Evolutionary conservation across 2,113 vertebrate species (phyloP).

Genomic region (Perca schrenkii): DNA sequence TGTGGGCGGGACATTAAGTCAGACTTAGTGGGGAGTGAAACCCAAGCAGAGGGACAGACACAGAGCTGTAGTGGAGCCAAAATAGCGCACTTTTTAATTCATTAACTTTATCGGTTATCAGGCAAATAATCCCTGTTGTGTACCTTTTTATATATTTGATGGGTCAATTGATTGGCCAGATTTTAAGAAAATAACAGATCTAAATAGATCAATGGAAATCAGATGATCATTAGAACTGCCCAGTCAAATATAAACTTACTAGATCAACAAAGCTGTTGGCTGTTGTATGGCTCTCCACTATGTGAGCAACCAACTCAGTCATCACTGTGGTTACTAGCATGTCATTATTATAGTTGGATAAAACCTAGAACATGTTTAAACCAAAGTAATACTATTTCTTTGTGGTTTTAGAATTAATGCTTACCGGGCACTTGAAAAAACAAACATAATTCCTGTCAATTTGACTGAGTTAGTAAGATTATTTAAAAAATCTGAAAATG

Average conservation of each 20-base stretch:
- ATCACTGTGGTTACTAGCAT: slow-evolving; percentile 27
- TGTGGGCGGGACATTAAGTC: too few relatives aligned
- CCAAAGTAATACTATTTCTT: not conserved
- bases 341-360: slow-evolving; percentile 24
- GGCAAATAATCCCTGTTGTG: too few relatives aligned
- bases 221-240: not conserved
- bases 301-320: slow-evolving; percentile 4
- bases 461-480: not conserved
- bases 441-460: not conserved
- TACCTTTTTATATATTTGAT: not conserved
- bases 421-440: not conserved
- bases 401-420: slow-evolving; percentile 27
- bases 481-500: not conserved
- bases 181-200: not conserved
- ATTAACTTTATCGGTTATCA: too few relatives aligned
- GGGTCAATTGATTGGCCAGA: not conserved
- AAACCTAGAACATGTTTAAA: slow-evolving; percentile 17
- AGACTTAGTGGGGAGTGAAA: too few relatives aligned
- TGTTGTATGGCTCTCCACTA: not conserved
- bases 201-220: not conserved
- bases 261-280: not conserved
- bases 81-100: too few relatives aligned
- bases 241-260: not conserved
- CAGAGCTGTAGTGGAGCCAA: too few relatives aligned
- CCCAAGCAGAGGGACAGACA: too few relatives aligned